Evolutionary conservation across 2,888 invertebrate species (phyloP).

Genomic region (Scelioninae gen. 1): DNA sequence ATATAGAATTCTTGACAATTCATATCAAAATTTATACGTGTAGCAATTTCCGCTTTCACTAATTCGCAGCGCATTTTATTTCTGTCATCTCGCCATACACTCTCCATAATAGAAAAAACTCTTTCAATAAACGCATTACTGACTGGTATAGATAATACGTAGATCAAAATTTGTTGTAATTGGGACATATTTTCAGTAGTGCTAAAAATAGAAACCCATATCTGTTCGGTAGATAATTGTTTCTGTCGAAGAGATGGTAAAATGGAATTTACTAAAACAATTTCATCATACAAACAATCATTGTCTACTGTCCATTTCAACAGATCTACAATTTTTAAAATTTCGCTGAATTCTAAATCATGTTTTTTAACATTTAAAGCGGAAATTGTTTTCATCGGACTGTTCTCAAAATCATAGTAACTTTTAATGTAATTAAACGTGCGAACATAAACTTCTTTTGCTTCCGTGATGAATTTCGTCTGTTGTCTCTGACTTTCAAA

Average conservation of each 20-base stretch:
- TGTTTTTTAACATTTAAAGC: too few relatives aligned
- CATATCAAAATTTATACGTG: conserved; percentile 21
- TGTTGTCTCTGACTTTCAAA: neutral
- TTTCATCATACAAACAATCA: too few relatives aligned
- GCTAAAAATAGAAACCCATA: too few relatives aligned
- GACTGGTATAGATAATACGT: neutral
- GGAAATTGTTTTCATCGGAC: too few relatives aligned
- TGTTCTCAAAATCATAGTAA: conserved; percentile 12
- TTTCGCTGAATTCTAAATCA: too few relatives aligned
- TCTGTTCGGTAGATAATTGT: too few relatives aligned
- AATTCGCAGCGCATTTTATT: conserved; percentile 20
- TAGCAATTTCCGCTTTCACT: conserved; percentile 14
- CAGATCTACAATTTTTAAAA: too few relatives aligned
- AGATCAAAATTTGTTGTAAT: too few relatives aligned
- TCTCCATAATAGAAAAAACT: neutral
- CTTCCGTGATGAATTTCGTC: conserved; percentile 34
- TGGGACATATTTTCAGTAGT: too few relatives aligned
- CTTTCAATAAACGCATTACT: conserved; percentile 1
- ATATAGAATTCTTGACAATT: conserved; percentile 16
- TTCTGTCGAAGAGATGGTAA: too few relatives aligned
- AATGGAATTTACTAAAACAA: neutral
- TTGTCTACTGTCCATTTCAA: too few relatives aligned
- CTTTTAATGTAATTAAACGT: conserved; percentile 14
- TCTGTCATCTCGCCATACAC: conserved; percentile 2
- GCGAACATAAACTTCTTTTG: neutral